phyloP scores from a whole-genome alignment of 2,113 vertebrate species.

The Nycticorax nycticorax region DNA sequence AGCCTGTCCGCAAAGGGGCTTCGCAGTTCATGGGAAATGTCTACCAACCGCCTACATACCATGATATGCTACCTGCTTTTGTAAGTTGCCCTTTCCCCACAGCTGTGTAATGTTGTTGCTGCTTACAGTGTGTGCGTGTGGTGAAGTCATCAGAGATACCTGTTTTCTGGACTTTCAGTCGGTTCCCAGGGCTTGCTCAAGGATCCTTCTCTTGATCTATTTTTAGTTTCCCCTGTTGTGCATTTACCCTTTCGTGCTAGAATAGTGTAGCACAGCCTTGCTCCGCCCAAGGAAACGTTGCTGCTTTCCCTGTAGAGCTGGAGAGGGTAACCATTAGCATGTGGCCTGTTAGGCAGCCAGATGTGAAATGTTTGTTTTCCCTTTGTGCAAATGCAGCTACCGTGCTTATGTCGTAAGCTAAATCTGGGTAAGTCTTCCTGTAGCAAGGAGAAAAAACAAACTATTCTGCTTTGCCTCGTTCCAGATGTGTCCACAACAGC shows the following conservation, averaged over 20 bases:
- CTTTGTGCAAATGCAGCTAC: not conserved
- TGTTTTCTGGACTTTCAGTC: not conserved
- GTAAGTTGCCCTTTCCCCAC: slow-evolving; percentile 75
- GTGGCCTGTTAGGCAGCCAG: not conserved
- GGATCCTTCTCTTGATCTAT: not conserved
- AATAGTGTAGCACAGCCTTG: not conserved
- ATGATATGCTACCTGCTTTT: slow-evolving; percentile 98
- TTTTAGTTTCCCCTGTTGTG: not conserved
- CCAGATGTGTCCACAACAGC: slow-evolving; percentile 96
- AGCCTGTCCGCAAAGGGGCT: slow-evolving; percentile 86
- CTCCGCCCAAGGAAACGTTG: not conserved
- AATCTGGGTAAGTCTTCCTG: not conserved
- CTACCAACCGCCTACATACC: slow-evolving; percentile 93
- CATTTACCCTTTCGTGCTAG: not conserved
- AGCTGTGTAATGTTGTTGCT: not conserved
- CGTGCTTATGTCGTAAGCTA: rapidly evolving
- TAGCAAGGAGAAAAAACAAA: not conserved
- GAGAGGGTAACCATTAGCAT: not conserved
- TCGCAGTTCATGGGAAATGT: slow-evolving; percentile 84
- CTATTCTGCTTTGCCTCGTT: not conserved
- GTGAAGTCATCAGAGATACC: not conserved
- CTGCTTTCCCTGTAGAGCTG: not conserved
- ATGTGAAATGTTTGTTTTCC: not conserved
- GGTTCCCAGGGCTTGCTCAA: not conserved
- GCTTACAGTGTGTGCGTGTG: rapidly evolving